A percentile compares a stretch with the other conserved stretches of the same genome.
phyloP scores from a whole-genome alignment of 1,140 invertebrate genomes.

The Callitettix versicolor region DNA sequence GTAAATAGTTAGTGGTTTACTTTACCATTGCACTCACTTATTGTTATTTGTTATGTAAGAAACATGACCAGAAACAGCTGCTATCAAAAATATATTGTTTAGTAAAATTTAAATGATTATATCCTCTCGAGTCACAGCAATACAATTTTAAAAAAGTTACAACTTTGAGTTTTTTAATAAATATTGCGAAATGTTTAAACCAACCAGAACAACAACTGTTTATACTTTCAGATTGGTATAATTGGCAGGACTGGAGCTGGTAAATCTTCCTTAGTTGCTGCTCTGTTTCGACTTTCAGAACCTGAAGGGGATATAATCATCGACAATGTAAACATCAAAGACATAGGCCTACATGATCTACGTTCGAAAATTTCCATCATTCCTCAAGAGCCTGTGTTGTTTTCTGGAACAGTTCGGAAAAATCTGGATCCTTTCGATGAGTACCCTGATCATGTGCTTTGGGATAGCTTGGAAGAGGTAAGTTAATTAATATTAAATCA shows the following conservation, averaged over 20 bases:
- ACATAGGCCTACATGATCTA: constrained; percentile 53
- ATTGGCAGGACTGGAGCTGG: constrained; percentile 77
- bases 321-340: constrained; percentile 52
- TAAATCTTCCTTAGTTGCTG: constrained; percentile 77
- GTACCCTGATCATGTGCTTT: constrained; percentile 38
- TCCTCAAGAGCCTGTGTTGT: constrained; percentile 63
- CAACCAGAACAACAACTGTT: too few relatives aligned
- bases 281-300: constrained; percentile 63
- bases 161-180: too few relatives aligned
- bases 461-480: constrained; percentile 44
- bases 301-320: constrained; percentile 47
- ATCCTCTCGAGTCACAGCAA: too few relatives aligned
- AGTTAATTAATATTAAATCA: too few relatives aligned
- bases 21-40: too few relatives aligned
- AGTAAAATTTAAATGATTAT: too few relatives aligned
- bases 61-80: too few relatives aligned
- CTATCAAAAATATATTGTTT: too few relatives aligned
- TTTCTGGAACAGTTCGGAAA: constrained; percentile 62
- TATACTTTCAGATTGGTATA: constrained; percentile 15
- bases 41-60: too few relatives aligned
- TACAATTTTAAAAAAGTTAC: too few relatives aligned
- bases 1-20: too few relatives aligned
- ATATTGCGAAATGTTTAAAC: too few relatives aligned
- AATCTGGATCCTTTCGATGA: constrained; percentile 76
- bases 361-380: constrained; percentile 66